phyloP scores from a whole-genome alignment of 1,140 invertebrate genomes.

The Calliopsis andreniformis region DNA sequence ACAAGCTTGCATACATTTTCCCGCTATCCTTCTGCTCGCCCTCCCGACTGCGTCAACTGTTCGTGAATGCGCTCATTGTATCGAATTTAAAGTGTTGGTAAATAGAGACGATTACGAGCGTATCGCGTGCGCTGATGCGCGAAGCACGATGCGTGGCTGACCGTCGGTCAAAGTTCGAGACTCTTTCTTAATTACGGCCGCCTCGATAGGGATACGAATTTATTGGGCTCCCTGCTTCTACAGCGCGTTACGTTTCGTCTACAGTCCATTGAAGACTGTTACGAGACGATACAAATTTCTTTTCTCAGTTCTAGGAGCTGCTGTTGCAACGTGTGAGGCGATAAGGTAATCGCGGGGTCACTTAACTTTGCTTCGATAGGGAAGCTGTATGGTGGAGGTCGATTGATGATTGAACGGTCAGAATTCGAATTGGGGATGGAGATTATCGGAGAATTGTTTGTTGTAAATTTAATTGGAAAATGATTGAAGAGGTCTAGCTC shows the following conservation, averaged over 20 bases:
- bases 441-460: no score
- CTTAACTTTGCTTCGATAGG: no score
- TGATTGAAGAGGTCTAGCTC: no score
- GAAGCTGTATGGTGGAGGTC: no score
- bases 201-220: constrained; percentile 47
- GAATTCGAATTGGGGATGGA: no score
- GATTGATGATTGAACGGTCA: no score
- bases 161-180: constrained; percentile 60
- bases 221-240: constrained; percentile 36
- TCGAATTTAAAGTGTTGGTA: constrained; percentile 61
- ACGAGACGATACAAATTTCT: background rate
- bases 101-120: constrained; percentile 53
- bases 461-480: no score
- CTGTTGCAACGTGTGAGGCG: no score
- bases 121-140: constrained; percentile 51
- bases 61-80: constrained; percentile 64
- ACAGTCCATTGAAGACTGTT: background rate
- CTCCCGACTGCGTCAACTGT: background rate
- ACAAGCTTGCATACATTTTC: constrained; percentile 1
- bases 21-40: background rate
- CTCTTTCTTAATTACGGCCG: constrained; percentile 60
- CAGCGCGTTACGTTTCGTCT: no score
- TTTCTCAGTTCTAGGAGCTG: no score
- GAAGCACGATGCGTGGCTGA: constrained; percentile 42
- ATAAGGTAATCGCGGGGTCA: no score